These are phyloP conservation scores for Sogatella furcifera DNA, from an alignment of 1,140 invertebrate species.

Conservation along the genomic window DNA sequence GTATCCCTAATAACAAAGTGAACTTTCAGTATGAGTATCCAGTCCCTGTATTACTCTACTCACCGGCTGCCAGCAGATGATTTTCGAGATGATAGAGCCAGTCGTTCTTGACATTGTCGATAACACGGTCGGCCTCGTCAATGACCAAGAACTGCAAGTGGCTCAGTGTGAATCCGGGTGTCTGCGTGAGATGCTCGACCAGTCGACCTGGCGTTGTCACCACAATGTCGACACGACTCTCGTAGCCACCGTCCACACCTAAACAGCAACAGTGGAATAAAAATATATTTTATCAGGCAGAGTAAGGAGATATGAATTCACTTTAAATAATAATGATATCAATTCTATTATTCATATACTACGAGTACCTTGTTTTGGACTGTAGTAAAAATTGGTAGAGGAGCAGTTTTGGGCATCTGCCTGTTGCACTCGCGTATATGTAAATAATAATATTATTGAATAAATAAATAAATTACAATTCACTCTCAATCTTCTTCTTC, in stretches of 20 bases:
- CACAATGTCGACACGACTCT: conserved; percentile 70
- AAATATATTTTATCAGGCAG: too few species aligned
- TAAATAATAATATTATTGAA: background rate
- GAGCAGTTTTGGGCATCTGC: background rate
- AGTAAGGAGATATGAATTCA: too few species aligned
- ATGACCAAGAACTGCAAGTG: conserved; percentile 78
- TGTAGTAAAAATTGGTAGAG: too few species aligned
- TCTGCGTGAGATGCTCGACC: conserved; percentile 82
- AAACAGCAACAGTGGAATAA: too few species aligned
- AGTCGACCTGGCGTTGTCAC: conserved; percentile 88
- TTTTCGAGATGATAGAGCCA: conserved; percentile 62
- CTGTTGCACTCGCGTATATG: background rate
- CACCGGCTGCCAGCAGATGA: conserved; percentile 7
- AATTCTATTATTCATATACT: too few species aligned
- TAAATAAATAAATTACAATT: background rate
- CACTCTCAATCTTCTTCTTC: too few species aligned
- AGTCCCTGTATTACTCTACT: too few species aligned
- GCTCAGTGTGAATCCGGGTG: conserved; percentile 72
- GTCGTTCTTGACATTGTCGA: conserved; percentile 81
- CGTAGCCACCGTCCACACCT: conserved; percentile 13
- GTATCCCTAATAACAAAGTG: too few species aligned
- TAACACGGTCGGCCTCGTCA: conserved; percentile 91
- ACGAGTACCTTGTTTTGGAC: too few species aligned
- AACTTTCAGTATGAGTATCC: too few species aligned
- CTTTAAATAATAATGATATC: too few species aligned